Evolutionary conservation across 64 coral and sea anemone genomes (phyloP), one percentile per base, ranked within the genome.

Genomic region (Actinia equina): DNA sequence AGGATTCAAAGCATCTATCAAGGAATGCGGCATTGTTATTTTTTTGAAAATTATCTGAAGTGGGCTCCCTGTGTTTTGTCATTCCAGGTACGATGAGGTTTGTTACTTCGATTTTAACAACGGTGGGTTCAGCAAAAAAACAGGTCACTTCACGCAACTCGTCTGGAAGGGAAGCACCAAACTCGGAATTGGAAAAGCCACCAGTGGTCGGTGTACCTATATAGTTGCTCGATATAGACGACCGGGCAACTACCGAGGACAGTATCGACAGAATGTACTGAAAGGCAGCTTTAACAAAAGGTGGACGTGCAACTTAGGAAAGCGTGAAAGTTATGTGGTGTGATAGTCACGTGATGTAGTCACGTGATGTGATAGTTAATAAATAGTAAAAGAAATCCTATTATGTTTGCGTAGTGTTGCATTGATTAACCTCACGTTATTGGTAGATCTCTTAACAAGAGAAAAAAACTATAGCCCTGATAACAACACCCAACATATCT

Each of bases 71-170:
- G 55, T 57, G 55, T 25, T 74, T n/a, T n/a, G n/a, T 49, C 53
- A 14, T 89, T 83, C 17, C 46, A 91, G 89, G 89, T 91, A 91
- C 26, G 86, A 91, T 18, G 89, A 91, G 84, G 89, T 91, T 8
- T 91, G 89, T 43, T 16, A 71, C 8, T 91, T 86, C 49, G 63
- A 91, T 52, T 91, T 91, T 44, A 76, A 86, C 15, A 42, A 79
- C 43, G 83, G 69, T 18, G 89, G 85, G 52, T 91, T 91, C 65
- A 91, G 89, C 30, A 71, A 71, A 30, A 44, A 46, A 17, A 95
- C 94, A 37, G 89, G 89, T n/a, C 94, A 95, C 52, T 95, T 95
- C 59, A 92, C 94, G n/a, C 94, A 95, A 81, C 87, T 95, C 15
- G 94, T 95, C 63, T 95, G 94, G 94, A 92, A 95, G 71, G 87